Percentiles rank a stretch among this genome's conserved stretches.
Evolutionary conservation across 2,888 invertebrate genomes (phyloP).

Genomic region (Protula sp.): DNA sequence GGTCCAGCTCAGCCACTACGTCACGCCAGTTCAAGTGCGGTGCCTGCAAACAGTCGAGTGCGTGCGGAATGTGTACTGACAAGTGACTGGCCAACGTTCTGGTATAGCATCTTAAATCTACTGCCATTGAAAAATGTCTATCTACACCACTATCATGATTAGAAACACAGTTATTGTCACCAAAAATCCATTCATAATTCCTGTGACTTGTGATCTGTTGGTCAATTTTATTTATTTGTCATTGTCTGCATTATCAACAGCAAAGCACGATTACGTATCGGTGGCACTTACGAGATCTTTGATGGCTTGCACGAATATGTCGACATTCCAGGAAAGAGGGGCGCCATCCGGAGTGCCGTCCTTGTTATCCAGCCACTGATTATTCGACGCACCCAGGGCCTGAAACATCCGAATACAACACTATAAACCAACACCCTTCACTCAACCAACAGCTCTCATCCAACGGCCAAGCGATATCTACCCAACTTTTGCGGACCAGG

Average conservation of each 20-base stretch:
- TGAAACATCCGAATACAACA: not conserved
- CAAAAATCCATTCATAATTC: too few species aligned
- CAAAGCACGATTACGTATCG: too few species aligned
- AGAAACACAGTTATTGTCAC: too few species aligned
- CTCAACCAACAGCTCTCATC: not conserved
- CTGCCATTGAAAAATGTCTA: not conserved
- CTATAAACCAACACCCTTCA: not conserved
- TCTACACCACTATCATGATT: not conserved
- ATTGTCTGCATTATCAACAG: too few species aligned
- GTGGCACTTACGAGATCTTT: constrained; percentile 77
- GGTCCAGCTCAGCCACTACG: constrained; percentile 84
- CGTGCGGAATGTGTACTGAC: too few species aligned
- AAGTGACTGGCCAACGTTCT: not conserved
- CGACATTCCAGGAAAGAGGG: constrained; percentile 78
- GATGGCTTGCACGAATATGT: constrained; percentile 85
- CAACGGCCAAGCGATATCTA: constrained; percentile 2
- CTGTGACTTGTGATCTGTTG: too few species aligned
- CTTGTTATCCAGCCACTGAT: constrained; percentile 43
- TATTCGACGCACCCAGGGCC: constrained; percentile 14
- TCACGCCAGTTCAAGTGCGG: constrained; percentile 78
- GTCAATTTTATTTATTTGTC: too few species aligned
- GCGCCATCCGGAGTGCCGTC: constrained; percentile 40
- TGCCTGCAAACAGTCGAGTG: constrained; percentile 38
- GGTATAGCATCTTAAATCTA: not conserved
- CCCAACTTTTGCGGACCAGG: too few species aligned